Conservation (phyloP, 2,113 vertebrate species). For the Neogobius melanostomus region DNA sequence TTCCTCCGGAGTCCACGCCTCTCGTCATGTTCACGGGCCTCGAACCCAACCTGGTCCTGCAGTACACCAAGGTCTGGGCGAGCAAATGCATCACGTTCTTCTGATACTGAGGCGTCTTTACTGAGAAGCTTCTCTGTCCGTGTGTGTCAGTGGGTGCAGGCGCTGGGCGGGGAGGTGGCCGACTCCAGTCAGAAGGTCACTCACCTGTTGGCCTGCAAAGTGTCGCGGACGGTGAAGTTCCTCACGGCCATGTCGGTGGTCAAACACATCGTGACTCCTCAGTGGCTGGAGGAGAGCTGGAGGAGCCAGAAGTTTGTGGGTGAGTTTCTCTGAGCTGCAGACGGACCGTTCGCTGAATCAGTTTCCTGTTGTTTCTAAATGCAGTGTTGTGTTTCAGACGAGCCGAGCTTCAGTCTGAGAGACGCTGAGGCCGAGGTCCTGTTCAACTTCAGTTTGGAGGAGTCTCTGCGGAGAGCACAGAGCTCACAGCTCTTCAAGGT, state of each 20-base stretch:
- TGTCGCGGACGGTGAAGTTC: conserved; percentile 95
- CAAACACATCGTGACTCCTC: conserved; percentile 90
- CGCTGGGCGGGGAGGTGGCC: conserved; percentile 90
- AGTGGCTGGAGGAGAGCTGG: conserved; percentile 97
- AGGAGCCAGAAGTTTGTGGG: conserved; percentile 88
- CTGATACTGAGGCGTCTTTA: too few relatives aligned
- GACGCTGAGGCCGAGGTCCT: conserved; percentile 96
- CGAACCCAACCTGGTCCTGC: conserved; percentile 88
- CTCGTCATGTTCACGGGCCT: conserved; percentile 94
- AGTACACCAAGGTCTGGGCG: conserved; percentile 88
- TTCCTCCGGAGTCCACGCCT: conserved; percentile 87
- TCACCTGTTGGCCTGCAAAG: conserved; percentile 91
- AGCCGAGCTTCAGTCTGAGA: conserved; percentile 86
- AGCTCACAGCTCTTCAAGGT: conserved; percentile 89
- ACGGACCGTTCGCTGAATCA: conserved; percentile 76
- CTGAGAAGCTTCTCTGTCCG: background rate
- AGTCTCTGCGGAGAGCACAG: conserved; percentile 90
- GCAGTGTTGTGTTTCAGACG: conserved; percentile 76
- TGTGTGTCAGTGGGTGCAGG: conserved; percentile 85
- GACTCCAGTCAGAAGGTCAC: conserved; percentile 89
- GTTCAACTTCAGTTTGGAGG: conserved; percentile 93
- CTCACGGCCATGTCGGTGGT: conserved; percentile 93
- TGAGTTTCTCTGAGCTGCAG: conserved; percentile 65
- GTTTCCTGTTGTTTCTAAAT: too few relatives aligned
- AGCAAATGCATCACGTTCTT: too few relatives aligned